Evolutionary conservation across 2,888 invertebrate genomes (phyloP), one percentile per base, ranked within the genome.

Genomic region (Punctoribates punctum): DNA sequence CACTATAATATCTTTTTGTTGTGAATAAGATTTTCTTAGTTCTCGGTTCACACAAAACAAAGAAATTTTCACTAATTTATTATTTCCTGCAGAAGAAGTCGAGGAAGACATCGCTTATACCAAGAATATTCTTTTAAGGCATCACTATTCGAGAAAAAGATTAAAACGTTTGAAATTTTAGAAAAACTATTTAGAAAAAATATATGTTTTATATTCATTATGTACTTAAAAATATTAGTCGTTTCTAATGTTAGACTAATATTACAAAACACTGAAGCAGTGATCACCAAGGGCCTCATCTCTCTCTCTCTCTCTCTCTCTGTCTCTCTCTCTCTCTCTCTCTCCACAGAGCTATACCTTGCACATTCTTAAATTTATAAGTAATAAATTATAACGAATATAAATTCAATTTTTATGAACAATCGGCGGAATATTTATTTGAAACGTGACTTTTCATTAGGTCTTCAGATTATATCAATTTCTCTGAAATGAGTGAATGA

Each of bases 1-100:
- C 20, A 57, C 1, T 29, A 73, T 73, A 6, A 51, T 25, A 51
- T 34, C 20, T 27, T 73, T 73, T 73, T 46, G 73, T 25, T 51
- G 42, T n/a, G 29, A 51, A 48, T 51, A 73, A 11, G 73, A 57
- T 11, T 51, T 17, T 20, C 51, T 6, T 20, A 70, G 13, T 42
- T 70, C 70, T 70, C n/a, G 11, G 17, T 70, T 70, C n/a, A 46
- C 11, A 70, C 38, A 38, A 38, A 70, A 11, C 15, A 70, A 42
- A 23, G 29, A 42, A 9, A 70, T 42, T 70, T 70, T 70, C 13
- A 70, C 70, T 42, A 70, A 70, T 6, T 70, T 70, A 13, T 42
- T 9, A 20, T 38, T 70, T 34, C 34, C 34, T n/a, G 3, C 4
- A 17, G 15, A 51, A 51, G 51, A n/a, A n/a, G n/a, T 51, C 17